Evolutionary conservation across 2,113 vertebrate genomes (phyloP).

Genomic region (Pristiophorus japonicus): DNA sequence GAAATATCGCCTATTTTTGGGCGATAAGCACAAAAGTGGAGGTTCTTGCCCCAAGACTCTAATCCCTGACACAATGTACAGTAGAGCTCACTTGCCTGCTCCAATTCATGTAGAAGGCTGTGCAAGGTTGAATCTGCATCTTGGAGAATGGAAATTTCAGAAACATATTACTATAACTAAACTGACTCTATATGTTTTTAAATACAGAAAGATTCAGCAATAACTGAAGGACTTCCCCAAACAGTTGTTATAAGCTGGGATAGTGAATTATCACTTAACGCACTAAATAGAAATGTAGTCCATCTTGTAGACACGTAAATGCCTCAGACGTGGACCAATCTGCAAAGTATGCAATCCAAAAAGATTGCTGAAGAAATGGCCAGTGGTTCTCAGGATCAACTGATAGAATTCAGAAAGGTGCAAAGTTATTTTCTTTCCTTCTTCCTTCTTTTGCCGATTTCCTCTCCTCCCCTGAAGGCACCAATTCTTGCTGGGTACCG

Average conservation of each 20-base stretch:
- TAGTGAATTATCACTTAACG: fast-evolving
- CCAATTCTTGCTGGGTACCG: neutral
- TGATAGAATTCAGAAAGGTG: neutral
- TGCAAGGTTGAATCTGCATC: neutral
- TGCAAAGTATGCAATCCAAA: neutral
- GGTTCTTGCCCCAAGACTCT: too few species aligned
- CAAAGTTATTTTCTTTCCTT: neutral
- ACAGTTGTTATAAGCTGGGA: neutral
- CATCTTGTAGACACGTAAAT: neutral
- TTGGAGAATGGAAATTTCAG: neutral
- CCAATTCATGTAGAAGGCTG: too few species aligned
- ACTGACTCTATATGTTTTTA: neutral
- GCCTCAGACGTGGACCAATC: too few species aligned
- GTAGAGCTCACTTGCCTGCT: neutral
- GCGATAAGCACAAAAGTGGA: too few species aligned
- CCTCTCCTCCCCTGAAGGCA: neutral
- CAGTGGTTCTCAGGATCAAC: neutral
- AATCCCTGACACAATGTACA: neutral
- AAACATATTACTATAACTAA: neutral
- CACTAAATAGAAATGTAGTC: too few species aligned
- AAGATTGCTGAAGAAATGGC: neutral
- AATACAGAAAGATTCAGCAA: neutral
- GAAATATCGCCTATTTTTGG: too few species aligned
- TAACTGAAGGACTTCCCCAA: neutral
- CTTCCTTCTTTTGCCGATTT: neutral